Evolutionary conservation across 1,140 invertebrate genomes (phyloP).

Genomic region (Bombus confusus): DNA sequence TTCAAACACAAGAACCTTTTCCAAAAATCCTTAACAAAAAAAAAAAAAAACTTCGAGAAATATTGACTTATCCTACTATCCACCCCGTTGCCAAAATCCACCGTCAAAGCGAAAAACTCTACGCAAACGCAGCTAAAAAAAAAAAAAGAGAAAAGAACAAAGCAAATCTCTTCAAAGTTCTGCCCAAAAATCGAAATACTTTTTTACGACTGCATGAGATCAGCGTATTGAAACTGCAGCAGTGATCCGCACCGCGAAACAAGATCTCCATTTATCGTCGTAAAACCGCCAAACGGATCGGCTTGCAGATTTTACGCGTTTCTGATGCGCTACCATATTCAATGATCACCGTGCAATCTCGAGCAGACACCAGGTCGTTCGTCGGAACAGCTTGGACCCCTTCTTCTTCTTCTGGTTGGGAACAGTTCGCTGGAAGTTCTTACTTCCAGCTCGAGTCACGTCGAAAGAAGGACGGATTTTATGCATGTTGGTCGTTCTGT

Average conservation of each 20-base stretch:
- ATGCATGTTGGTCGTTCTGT: background rate
- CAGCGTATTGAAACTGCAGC: background rate
- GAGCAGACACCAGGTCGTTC: no score
- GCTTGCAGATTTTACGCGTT: background rate
- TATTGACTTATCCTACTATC: no score
- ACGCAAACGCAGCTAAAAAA: no score
- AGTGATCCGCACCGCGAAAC: background rate
- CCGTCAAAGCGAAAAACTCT: background rate
- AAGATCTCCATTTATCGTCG: slow-evolving; percentile 9
- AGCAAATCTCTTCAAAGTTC: background rate
- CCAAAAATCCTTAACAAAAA: no score
- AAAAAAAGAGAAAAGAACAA: background rate
- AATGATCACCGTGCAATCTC: slow-evolving; percentile 22
- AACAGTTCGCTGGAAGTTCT: no score
- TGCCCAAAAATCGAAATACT: background rate
- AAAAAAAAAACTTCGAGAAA: no score
- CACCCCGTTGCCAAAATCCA: background rate
- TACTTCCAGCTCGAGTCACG: no score
- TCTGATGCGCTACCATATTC: slow-evolving; percentile 4
- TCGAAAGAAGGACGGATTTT: background rate
- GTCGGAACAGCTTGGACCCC: background rate
- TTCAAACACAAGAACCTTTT: background rate
- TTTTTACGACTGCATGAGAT: background rate
- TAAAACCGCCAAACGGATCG: background rate
- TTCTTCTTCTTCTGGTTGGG: background rate